phyloP scores from a whole-genome alignment of 2,113 vertebrate species.

The Murina feae region DNA sequence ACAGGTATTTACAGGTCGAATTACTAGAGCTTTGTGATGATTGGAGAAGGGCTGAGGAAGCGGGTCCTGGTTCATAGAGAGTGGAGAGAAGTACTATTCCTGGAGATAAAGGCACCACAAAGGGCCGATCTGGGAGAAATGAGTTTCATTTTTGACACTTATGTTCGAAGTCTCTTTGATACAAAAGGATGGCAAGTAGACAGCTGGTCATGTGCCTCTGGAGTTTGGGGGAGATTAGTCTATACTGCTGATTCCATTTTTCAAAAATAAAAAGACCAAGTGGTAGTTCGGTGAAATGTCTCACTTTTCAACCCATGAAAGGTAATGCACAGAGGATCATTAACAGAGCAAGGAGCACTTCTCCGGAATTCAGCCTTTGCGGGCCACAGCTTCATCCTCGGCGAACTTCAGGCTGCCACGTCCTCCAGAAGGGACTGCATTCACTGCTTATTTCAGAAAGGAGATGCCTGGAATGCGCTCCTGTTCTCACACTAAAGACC shows the following conservation, averaged over 20 bases:
- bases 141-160: neutral
- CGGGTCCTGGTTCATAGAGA: too few species aligned
- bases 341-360: neutral
- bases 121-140: neutral
- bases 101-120: neutral
- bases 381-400: neutral
- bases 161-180: neutral
- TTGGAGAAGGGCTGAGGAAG: neutral
- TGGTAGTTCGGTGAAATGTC: neutral
- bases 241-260: neutral
- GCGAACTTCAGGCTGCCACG: neutral
- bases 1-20: neutral
- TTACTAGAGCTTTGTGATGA: accelerated
- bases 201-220: neutral
- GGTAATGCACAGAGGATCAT: neutral
- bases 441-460: neutral
- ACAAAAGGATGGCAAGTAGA: neutral
- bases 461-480: neutral
- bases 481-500: neutral
- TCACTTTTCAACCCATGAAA: neutral
- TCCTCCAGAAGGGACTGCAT: neutral
- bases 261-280: neutral
- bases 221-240: neutral
- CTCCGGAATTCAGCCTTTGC: neutral
- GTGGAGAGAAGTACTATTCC: neutral